These are phyloP conservation scores for Tragopan temminckii DNA, from an alignment of 2,797 vertebrate species.

Conservation along the genomic window DNA sequence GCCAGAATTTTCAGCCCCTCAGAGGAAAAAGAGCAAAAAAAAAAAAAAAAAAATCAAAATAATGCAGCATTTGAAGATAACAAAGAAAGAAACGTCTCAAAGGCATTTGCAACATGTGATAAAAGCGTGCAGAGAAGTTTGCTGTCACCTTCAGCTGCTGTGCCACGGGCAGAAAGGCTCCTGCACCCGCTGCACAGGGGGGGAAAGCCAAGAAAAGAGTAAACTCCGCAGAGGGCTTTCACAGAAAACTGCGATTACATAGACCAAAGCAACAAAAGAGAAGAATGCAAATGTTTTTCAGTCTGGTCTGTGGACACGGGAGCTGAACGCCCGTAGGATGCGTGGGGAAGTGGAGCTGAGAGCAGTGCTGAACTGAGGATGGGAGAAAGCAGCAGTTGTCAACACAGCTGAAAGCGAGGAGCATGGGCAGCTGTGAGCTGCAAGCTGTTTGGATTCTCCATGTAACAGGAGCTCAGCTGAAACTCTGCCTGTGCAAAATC, in stretches of 20 bases:
- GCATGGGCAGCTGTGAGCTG: accelerated
- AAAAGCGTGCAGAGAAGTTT: background rate
- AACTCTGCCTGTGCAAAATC: background rate
- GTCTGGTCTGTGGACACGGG: background rate
- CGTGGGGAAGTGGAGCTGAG: background rate
- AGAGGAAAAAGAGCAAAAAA: conserved; percentile 33
- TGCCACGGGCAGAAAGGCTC: background rate
- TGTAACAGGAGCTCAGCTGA: background rate
- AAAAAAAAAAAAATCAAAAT: conserved; percentile 50
- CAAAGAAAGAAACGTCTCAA: conserved; percentile 48
- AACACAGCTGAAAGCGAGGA: background rate
- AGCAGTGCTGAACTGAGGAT: background rate
- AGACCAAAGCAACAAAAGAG: background rate
- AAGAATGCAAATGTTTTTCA: background rate
- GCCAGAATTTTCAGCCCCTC: conserved; percentile 51
- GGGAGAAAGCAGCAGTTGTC: background rate
- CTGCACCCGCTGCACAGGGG: background rate
- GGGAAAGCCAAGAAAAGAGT: background rate
- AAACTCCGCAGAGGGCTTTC: background rate
- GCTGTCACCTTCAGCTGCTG: conserved; percentile 54
- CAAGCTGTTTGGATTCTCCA: background rate
- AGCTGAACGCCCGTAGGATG: accelerated
- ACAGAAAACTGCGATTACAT: background rate
- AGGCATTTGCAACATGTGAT: conserved; percentile 22
- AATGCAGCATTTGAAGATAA: conserved; percentile 40